Evolutionary conservation across 2,888 invertebrate genomes (phyloP), one percentile per base, ranked within the genome.

Genomic region (Mimumesa dahlbomi): DNA sequence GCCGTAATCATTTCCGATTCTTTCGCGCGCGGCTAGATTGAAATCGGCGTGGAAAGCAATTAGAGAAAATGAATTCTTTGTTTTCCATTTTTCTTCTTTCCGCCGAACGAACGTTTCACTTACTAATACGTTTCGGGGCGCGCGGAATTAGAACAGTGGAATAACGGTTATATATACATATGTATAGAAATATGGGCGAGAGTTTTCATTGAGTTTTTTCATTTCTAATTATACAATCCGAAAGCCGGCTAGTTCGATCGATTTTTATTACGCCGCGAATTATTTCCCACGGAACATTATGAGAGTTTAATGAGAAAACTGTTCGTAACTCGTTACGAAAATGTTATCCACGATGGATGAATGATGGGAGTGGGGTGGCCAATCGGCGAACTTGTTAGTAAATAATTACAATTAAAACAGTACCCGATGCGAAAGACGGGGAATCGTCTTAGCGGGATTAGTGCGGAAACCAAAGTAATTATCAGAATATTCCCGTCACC

Each of bases 361-460:
- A n/a, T n/a, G n/a, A n/a, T n/a, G n/a, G n/a, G n/a, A n/a, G n/a
- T n/a, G n/a, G n/a, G n/a, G n/a, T n/a, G n/a, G n/a, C n/a, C n/a
- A n/a, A n/a, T n/a, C n/a, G n/a, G 25, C 25, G 25, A 25, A 25
- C 46, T 64, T 46, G 53, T 45, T 61, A 34, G 14, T 18, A 61
- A 70, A 29, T 45, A 48, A 66, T 59, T 59, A 59, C 25, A 65
- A 58, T 59, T 54, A 69, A 43, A 49, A 38, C 22, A 36, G 21
- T 18, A 14, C 14, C 21, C 25, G 29, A 46, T 40, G 18, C 46
- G 40, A 58, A 52, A 58, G 40, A 13, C 34, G 21, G n/a, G n/a
- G 25, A 21, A 48, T 31, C 18, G 40, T 25, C 16, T 45, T 31
- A 9, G 2, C n/a, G 11, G 16, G 22, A 43, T 38, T 16, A n/a